These are phyloP conservation scores for Neodiprion fabricii DNA, from an alignment of 1,140 invertebrate species.

Conservation along the genomic window DNA sequence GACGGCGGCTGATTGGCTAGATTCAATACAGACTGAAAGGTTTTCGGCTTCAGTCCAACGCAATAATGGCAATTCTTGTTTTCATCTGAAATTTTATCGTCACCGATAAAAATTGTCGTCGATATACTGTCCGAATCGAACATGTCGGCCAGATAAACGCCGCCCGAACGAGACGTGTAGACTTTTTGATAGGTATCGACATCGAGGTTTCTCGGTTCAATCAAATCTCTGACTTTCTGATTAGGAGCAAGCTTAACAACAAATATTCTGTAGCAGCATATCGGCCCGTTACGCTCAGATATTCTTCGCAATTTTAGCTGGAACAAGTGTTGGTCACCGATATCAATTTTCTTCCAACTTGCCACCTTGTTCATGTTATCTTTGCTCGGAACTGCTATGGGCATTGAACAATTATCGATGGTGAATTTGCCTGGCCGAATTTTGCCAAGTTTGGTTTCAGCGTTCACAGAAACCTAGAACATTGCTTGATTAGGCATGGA, in stretches of 20 bases:
- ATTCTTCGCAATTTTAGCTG: constrained; percentile 76
- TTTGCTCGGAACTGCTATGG: constrained; percentile 71
- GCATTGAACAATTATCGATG: constrained; percentile 69
- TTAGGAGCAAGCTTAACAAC: constrained; percentile 73
- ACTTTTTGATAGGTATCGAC: constrained; percentile 77
- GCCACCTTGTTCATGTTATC: constrained; percentile 68
- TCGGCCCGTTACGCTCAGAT: constrained; percentile 83
- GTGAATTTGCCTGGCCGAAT: constrained; percentile 66
- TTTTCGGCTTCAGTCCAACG: constrained; percentile 59
- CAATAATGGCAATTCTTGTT: constrained; percentile 60
- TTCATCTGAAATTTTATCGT: constrained; percentile 62
- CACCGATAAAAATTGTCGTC: constrained; percentile 71
- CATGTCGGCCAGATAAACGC: constrained; percentile 83
- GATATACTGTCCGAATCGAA: constrained; percentile 70
- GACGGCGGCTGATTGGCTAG: constrained; percentile 31
- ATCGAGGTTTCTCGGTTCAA: constrained; percentile 69
- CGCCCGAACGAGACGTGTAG: constrained; percentile 67
- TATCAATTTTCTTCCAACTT: constrained; percentile 75
- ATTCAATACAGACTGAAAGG: constrained; percentile 46
- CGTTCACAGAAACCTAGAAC: constrained; percentile 59
- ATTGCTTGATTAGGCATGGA: too few relatives aligned
- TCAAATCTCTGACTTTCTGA: constrained; percentile 70
- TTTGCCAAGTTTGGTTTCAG: constrained; percentile 72
- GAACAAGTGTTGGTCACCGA: constrained; percentile 72
- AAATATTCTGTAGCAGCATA: constrained; percentile 85